Base-by-base conservation (phyloP, 2,888 invertebrate genomes). In the Tenthredo amoena region DNA sequence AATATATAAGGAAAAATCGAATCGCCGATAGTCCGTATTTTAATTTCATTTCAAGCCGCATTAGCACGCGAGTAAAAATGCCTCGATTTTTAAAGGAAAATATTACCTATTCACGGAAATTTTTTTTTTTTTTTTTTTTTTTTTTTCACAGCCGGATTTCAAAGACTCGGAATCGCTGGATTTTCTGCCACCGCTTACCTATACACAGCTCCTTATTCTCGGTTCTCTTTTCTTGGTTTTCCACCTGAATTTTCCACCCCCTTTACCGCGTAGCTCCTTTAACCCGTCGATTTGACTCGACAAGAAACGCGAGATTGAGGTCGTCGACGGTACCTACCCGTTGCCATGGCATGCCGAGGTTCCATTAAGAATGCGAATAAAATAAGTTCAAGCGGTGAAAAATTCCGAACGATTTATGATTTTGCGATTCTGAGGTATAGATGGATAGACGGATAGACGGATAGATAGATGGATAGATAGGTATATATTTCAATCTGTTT, bases 301-400 rank as follows among this genome's bases (percentile, higher is more conserved):
- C 55, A 77, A 77, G 31, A 26, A 55, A 77, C 50, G 77, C 50
- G 77, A 34, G 55, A 77, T 77, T 77, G 77, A 77, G 77, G 77
- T 47, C 77, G 77, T 31, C 55, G 47, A 55, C 50, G 77, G 31
- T 55, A 72, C 87, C 72, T 62, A 81, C 82, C 84, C 88, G 89
- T 87, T 87, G 81, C 82, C 68, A 82, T 88, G 88, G 88, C 88
- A 88, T 89, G 88, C 88, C 89, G 87, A 89, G 89, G 88, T 89
- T 88, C 88, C 88, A 90, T 91, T 91, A 91, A 90, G 91, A 90
- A 91, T 91, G 87, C 88, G 43, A 89, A 89, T 87, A 88, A 91
- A 92, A 90, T 91, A 89, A 91, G 89, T 91, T 87, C 86, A 86
- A 86, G 87, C 89, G 87, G 88, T 89, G 87, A 86, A 87, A 88